These are phyloP conservation scores for Hydrophis major DNA, from an alignment of 2,797 vertebrate species.

Conservation along the genomic window DNA sequence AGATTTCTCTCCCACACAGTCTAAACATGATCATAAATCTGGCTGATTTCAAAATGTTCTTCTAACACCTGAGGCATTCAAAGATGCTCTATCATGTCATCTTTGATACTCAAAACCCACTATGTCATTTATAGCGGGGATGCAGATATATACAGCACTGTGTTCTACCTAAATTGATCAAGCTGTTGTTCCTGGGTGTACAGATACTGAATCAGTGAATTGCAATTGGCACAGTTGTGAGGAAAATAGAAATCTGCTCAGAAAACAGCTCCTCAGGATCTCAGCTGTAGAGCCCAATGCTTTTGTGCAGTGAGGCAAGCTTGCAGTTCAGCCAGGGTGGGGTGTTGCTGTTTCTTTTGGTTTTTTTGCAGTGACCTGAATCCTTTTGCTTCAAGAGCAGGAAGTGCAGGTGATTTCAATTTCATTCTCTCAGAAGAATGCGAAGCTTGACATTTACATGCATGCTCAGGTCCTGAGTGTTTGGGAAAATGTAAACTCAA, in stretches of 20 bases:
- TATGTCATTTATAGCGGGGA: constrained; percentile 51
- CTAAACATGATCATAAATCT: background rate
- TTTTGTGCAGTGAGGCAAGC: constrained; percentile 63
- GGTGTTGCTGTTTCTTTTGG: background rate
- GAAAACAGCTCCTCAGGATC: constrained; percentile 59
- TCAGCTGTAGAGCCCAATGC: constrained; percentile 60
- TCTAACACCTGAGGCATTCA: constrained; percentile 25
- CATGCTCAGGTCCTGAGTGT: constrained; percentile 81
- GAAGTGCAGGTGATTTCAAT: constrained; percentile 78
- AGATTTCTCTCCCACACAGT: background rate
- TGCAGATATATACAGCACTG: constrained; percentile 46
- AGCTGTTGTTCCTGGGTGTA: constrained; percentile 48
- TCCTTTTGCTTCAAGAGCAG: constrained; percentile 70
- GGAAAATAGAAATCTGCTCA: constrained; percentile 66
- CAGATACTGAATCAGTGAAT: constrained; percentile 57
- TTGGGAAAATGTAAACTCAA: constrained; percentile 85
- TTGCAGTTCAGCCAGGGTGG: constrained; percentile 55
- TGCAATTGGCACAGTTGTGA: constrained; percentile 54
- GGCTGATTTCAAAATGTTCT: background rate
- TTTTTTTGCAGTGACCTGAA: constrained; percentile 69
- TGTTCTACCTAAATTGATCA: constrained; percentile 62
- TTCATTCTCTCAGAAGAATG: constrained; percentile 74
- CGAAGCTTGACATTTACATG: constrained; percentile 81
- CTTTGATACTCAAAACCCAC: background rate
- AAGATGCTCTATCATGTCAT: constrained; percentile 31